Base-by-base conservation (phyloP, 2,113 vertebrate species). In the Oceanites oceanicus region DNA sequence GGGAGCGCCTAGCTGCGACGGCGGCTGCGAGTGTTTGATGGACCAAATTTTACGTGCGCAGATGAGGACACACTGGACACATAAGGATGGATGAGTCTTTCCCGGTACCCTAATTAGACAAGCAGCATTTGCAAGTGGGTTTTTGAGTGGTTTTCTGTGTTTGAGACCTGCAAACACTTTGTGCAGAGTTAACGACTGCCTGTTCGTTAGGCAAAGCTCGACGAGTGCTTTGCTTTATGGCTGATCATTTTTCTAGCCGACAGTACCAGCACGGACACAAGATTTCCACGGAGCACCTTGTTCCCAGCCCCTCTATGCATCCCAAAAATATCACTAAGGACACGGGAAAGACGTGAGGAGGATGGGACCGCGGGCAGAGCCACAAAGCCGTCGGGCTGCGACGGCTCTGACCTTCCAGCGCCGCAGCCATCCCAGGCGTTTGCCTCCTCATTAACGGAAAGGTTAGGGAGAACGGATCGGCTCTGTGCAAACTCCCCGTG, bases 401-500 rank as follows among this genome's bases (percentile, higher is more conserved):
- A 19, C 1, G 17, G 75, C 38, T 59, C 50, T 11, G 52, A 96
- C 71, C 88, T 92, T 86, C 73, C 86, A 61, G 73, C 0, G 0
- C 83, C 8, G n/a, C 88, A 86, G 77, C 91, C 79, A 92, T 80
- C 80, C 80, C 91, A 56, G 63, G 80, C 80, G 62, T 95, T 90
- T 71, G 70, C n/a, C 63, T 58, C 95, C 96, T 97, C 83, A 13
- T 94, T 94, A 90, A 56, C 8, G 8, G 76, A 92, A 94, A 95
- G 96, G 90, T 90, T 84, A 45, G 32, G 76, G 85, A 74, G 85
- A 84, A 68, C 3, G 49, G 90, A 74, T 49, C 4, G 0, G 81
- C 81, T 23, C 81, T 21, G 53, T 78, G 88, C 85, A 73, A 83
- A 52, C 86, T 87, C 86, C 94, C 87, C 8, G 4, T 7, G 42